phyloP scores from a whole-genome alignment of 1,140 invertebrate genomes.

The Neomicropteryx cornuta region DNA sequence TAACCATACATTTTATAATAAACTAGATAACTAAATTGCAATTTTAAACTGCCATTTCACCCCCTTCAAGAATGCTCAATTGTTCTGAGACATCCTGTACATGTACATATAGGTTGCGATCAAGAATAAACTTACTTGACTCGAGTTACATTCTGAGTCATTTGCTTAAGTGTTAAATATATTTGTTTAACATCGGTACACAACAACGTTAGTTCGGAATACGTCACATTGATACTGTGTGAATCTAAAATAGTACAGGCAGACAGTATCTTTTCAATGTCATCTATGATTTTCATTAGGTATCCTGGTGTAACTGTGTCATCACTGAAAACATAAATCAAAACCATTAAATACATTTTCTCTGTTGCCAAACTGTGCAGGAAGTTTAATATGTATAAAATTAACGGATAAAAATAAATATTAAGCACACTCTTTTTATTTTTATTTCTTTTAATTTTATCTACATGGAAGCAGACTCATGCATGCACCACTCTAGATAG shows the following conservation, averaged over 20 bases:
- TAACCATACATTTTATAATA: no score
- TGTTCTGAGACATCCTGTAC: no score
- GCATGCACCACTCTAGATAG: no score
- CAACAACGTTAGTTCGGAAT: conserved; percentile 27
- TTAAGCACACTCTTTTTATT: conserved; percentile 5
- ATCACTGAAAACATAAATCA: conserved; percentile 20
- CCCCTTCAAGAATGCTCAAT: no score
- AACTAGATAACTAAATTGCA: no score
- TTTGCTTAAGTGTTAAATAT: no score
- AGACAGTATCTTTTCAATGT: conserved; percentile 34
- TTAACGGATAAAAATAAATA: not conserved
- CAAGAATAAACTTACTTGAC: no score
- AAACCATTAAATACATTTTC: not conserved
- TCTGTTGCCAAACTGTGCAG: conserved; percentile 10
- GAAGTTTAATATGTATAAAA: not conserved
- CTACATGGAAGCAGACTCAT: no score
- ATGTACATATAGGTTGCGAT: no score
- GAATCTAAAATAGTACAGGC: conserved; percentile 33
- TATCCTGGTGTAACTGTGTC: conserved; percentile 26
- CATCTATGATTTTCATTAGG: conserved; percentile 25
- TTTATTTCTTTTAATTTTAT: not conserved
- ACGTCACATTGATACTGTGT: conserved; percentile 35
- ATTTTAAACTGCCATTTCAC: no score
- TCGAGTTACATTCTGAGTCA: no score
- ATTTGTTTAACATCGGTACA: conserved; percentile 7